Percentiles rank a stretch among this genome's conserved stretches.
phyloP scores from a whole-genome alignment of 2,113 vertebrate genomes.

The Pseudopipra pipra region DNA sequence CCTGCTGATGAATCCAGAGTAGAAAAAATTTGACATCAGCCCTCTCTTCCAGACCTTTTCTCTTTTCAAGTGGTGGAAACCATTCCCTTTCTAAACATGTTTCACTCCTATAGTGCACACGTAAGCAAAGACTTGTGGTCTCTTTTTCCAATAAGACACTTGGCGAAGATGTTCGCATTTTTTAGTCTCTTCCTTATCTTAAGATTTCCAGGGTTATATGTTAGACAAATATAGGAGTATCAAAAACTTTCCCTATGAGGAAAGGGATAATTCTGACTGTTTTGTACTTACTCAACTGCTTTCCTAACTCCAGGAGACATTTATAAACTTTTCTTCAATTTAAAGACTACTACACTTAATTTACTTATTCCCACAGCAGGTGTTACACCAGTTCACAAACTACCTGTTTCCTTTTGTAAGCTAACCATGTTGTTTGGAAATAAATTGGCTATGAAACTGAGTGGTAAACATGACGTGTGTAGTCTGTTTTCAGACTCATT shows the following conservation, averaged over 20 bases:
- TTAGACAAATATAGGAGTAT: background rate
- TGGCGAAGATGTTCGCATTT: background rate
- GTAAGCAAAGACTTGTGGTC: background rate
- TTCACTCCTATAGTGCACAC: background rate
- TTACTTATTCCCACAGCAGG: background rate
- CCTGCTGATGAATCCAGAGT: slow-evolving; percentile 27
- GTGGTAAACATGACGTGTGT: background rate
- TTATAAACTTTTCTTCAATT: background rate
- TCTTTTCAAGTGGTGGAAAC: background rate
- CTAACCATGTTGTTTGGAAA: background rate
- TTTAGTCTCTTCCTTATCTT: background rate
- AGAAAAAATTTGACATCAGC: slow-evolving; percentile 10
- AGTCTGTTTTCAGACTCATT: background rate
- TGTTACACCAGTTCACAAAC: background rate
- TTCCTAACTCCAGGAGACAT: background rate
- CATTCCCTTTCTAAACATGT: background rate
- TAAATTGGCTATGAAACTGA: background rate
- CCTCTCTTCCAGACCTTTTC: background rate
- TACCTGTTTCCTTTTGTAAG: background rate
- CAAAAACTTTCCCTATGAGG: background rate
- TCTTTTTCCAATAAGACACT: background rate
- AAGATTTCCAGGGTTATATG: background rate
- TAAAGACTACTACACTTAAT: background rate
- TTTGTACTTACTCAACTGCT: background rate
- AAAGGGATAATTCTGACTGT: background rate